Base-by-base conservation (phyloP, 2,888 invertebrate genomes). In the Clusia tigrina region DNA sequence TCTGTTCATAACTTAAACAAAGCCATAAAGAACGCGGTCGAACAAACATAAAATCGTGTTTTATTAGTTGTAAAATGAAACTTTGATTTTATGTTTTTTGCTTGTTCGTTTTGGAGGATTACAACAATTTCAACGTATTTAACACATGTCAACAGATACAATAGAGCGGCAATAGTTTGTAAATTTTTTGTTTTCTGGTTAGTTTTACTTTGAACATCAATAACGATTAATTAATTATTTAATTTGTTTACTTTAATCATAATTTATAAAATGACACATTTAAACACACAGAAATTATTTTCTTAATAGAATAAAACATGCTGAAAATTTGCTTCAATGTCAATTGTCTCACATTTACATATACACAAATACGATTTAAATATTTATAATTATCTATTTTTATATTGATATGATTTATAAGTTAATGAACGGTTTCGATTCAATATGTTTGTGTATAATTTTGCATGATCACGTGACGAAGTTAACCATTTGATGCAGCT, bases 171-270 rank as follows among this genome's bases (percentile, higher is more conserved):
- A n/a, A n/a, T n/a, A n/a, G n/a, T n/a, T n/a, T n/a, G n/a, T n/a
- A n/a, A n/a, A n/a, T n/a, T n/a, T n/a, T n/a, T 5, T 32, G 32
- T 54, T 32, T 54, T 26, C n/a, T 22, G 5, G 20, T 46, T 52
- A 18, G 18, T 59, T 60, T 57, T 60, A 58, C 25, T 64, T 37
- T 58, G 54, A 65, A 65, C 65, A 65, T 62, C 62, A 56, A 65
- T 65, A 65, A 65, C 62, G 58, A 55, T 65, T 57, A 56, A 62
- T 61, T 42, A 22, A 24, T 24, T 60, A n/a, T 32, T 25, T 25
- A 26, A 48, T 25, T 37, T 42, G 26, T 24, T 37, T 54, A 42
- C 25, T n/a, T 18, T 51, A 51, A 17, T 58, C 22, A 37, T 23
- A 23, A 24, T 42, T 5, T 42, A 10, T 5, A 38, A n/a, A 56